Evolutionary conservation across 1,140 invertebrate species (phyloP), one percentile per base, ranked within the genome.

Genomic region (Psix sp.): DNA sequence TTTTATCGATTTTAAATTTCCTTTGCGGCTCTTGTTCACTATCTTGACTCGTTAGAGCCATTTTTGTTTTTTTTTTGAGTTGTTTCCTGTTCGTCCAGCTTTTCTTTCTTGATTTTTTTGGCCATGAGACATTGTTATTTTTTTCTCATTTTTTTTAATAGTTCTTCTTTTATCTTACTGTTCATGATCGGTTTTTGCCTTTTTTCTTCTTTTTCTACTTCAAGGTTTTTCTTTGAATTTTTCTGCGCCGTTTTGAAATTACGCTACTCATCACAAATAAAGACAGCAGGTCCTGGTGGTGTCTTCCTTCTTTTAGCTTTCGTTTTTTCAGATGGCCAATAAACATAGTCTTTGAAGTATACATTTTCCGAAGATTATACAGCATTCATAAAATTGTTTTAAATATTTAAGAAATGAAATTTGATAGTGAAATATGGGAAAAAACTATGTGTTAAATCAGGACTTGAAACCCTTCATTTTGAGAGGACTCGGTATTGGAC

Each of bases 41-140:
- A 10, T 7, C n/a, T 29, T 29, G 26, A 7, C 26, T n/a, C 6
- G 7, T 29, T 7, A 29, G 26, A n/a, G 26, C 2, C 26, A 29
- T 29, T 29, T 7, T 29, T 29, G 26, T n/a, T n/a, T n/a, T 2
- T 29, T 29, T 29, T 4, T 24, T 24, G 21, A 9, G 9, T 24
- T 9, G 21, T 7, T 29, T 29, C 26, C 2, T 3, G 2, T 29
- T 29, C 26, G 7, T 29, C 26, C 26, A 29, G 26, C 26, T 29
- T 29, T 29, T 29, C 26, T 29, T 29, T 29, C n/a, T 29, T 29
- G 26, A 29, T 29, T 29, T 29, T 29, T 29, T 29, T 29, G 1
- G 26, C 2, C 26, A 29, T 3, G 26, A 29, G 26, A 2, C 2
- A 2, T n/a, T 7, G 26, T 29, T 29, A n/a, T 29, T 29, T 29